Base-by-base conservation (phyloP, 2,113 vertebrate genomes). In the Anhinga anhinga region DNA sequence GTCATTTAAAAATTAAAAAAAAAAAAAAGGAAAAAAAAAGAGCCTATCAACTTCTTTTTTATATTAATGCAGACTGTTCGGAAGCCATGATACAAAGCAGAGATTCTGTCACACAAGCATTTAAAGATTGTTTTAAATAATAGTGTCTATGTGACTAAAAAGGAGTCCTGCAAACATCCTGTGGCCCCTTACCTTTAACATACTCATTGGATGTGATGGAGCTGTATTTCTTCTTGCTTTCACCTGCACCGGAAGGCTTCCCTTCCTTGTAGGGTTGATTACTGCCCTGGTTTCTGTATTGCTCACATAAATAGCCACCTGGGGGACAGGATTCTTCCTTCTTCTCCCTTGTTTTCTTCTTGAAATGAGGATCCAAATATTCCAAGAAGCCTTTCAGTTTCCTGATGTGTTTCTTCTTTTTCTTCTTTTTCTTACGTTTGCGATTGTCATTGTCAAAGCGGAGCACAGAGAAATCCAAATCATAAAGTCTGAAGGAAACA, bases 351-450 rank as follows among this genome's bases (percentile, higher is more conserved):
- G 86, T 92, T 59, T 66, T 86, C 93, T 98, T 97, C 44, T 82
- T 74, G 19, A 89, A 78, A 72, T 5, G 86, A 47, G 70, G 89
- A 25, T 97, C 97, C 38, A 94, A 73, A 23, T 74, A 91, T 74
- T 93, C 86, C 32, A 94, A 61, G n/a, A 94, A 95, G 61, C 90
- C 96, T 91, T 98, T 98, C 1, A 90, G 82, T 56, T 96, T 98
- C 59, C 97, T 96, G 11, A 98, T 96, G 13, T 98, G 96, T 55
- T 98, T 98, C 97, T 97, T 98, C 94, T 98, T 98, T 94, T 97
- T 98, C 95, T 98, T 99, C 98, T 99, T 99, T 88, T 99, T 99
- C 94, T 98, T 99, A 96, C 97, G 98, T 96, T 98, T 99, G 74
- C 96, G 95, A 81, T 98, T 98, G 94, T 98, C 98, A 42, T 93